Conservation (phyloP, 1,140 invertebrate genomes). For the Panagrolaimus sp. region DNA sequence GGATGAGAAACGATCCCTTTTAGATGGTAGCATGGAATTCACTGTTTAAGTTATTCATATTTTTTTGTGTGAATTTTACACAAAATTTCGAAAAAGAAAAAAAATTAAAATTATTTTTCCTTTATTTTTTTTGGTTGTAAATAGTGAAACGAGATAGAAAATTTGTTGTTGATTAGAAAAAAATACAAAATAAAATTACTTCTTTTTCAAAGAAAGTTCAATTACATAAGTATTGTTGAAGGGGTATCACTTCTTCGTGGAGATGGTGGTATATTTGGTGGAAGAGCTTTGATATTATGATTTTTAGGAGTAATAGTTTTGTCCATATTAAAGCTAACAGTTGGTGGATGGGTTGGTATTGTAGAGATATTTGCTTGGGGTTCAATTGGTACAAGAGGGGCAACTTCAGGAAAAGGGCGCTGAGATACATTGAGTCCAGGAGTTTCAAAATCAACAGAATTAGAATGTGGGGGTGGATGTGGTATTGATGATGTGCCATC, state of each 20-base stretch:
- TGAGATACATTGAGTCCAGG: neutral
- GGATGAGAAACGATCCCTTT: conserved; percentile 37
- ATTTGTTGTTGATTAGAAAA: too few relatives aligned
- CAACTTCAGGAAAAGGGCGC: neutral
- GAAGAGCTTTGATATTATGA: too few relatives aligned
- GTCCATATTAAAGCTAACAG: too few relatives aligned
- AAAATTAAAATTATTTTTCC: neutral
- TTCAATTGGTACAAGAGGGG: neutral
- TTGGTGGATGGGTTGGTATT: neutral
- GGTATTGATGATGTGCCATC: neutral
- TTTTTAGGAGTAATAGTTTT: too few relatives aligned
- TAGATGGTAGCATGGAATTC: conserved; percentile 45
- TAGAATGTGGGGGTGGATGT: neutral
- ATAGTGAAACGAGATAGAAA: too few relatives aligned
- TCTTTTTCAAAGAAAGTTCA: too few relatives aligned
- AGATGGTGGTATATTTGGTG: too few relatives aligned
- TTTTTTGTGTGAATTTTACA: conserved; percentile 14
- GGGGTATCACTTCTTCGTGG: too few relatives aligned
- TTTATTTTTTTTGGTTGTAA: conserved; percentile 2
- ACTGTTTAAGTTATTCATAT: conserved; percentile 30
- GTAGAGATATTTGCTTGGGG: neutral
- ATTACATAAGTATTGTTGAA: too few relatives aligned
- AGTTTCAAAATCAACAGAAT: neutral
- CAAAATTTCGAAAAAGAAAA: neutral
- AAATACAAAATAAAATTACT: too few relatives aligned